phyloP scores from a whole-genome alignment of 2,797 vertebrate genomes.

The Cirrhinus molitorella region DNA sequence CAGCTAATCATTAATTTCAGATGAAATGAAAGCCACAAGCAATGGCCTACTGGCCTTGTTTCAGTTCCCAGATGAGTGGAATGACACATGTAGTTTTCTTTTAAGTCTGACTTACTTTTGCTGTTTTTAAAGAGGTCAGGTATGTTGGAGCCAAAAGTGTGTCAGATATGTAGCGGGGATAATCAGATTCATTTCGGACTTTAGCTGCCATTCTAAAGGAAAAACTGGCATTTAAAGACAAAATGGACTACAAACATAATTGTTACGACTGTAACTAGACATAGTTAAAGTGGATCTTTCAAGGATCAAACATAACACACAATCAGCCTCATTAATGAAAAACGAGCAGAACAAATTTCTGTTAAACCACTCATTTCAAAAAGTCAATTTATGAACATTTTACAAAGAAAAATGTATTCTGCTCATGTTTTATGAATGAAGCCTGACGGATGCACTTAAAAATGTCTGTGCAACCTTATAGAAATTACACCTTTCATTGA shows the following conservation, averaged over 20 bases:
- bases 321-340: neutral
- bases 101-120: conserved; percentile 86
- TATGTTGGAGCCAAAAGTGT: conserved; percentile 57
- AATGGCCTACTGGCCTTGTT: conserved; percentile 83
- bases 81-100: conserved; percentile 81
- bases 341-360: neutral
- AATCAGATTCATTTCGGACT: conserved; percentile 42
- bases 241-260: neutral
- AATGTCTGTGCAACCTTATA: neutral
- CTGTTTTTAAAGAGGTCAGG: conserved; percentile 63
- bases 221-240: neutral
- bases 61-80: conserved; percentile 72
- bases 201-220: conserved; percentile 1
- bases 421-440: conserved; percentile 19
- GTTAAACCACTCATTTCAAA: neutral
- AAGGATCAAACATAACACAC: neutral
- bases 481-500: conserved; percentile 19
- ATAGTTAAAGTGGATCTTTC: no score
- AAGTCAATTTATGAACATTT: neutral
- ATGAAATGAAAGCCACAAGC: conserved; percentile 82
- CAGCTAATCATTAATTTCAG: conserved; percentile 82
- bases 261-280: no score
- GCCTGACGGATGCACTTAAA: neutral
- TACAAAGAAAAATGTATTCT: neutral
- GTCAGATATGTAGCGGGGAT: conserved; percentile 47